Conservation (phyloP, 2,888 invertebrate species). For the Xestoiulus laeticollis region DNA sequence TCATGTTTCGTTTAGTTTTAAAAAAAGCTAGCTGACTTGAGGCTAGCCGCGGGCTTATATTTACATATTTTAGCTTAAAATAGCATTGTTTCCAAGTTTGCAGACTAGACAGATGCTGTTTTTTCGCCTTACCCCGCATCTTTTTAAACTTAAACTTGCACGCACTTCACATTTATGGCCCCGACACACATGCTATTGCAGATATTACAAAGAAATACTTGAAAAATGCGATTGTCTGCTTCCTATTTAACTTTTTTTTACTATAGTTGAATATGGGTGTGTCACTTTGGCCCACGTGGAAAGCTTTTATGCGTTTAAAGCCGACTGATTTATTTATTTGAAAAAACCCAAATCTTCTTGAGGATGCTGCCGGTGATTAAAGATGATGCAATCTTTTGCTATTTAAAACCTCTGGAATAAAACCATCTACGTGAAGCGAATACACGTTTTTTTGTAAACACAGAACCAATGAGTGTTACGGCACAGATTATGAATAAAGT, state of each 20-base stretch:
- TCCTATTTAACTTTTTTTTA: neutral
- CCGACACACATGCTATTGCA: neutral
- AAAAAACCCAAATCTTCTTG: neutral
- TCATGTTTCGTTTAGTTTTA: neutral
- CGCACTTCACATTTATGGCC: neutral
- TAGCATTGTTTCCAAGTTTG: neutral
- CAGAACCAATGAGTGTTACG: neutral
- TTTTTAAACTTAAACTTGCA: neutral
- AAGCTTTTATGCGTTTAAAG: neutral
- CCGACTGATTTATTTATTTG: neutral
- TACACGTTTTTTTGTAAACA: neutral
- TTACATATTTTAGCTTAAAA: constrained; percentile 5
- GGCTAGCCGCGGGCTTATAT: neutral
- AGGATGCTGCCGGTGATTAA: neutral
- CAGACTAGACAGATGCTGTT: neutral
- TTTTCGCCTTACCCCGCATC: neutral
- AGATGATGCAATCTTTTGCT: neutral
- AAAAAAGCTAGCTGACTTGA: neutral
- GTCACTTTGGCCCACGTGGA: neutral
- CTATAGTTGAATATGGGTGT: neutral
- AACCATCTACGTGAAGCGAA: neutral
- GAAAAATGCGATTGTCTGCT: constrained; percentile 29
- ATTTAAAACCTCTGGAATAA: neutral
- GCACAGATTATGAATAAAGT: neutral
- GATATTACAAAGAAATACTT: neutral